phyloP scores from a whole-genome alignment of 2,113 vertebrate genomes.

The Edolisoma coerulescens region DNA sequence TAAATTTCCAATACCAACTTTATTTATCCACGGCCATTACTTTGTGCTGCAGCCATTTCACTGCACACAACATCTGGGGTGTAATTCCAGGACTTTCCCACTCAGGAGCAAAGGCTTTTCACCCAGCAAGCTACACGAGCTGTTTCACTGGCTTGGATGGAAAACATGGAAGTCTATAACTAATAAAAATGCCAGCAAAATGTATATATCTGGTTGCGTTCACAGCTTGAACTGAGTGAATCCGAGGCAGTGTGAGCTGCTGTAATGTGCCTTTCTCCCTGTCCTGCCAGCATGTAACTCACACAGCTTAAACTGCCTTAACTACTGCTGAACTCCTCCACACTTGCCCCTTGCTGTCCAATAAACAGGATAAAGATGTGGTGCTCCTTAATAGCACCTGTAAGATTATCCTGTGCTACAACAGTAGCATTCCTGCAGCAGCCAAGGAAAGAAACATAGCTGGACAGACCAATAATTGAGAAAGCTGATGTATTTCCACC shows the following conservation, averaged over 20 bases:
- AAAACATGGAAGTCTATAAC: background rate
- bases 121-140: background rate
- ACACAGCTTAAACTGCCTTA: background rate
- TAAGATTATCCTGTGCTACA: background rate
- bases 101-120: background rate
- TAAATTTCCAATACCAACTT: background rate
- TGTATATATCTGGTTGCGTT: background rate
- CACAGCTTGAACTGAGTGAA: slow-evolving; percentile 19
- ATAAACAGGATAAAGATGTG: background rate
- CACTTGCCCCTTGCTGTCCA: background rate
- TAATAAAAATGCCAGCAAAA: background rate
- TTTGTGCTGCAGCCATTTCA: background rate
- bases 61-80: background rate
- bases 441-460: background rate
- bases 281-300: background rate
- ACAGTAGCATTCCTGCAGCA: background rate
- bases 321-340: background rate
- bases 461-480: background rate
- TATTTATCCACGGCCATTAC: background rate
- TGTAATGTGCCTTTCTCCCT: background rate
- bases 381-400: background rate
- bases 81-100: background rate
- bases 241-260: background rate
- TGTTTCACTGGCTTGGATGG: background rate
- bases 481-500: background rate